Conservation (phyloP, 1,140 invertebrate species). For the Euschistus heros region DNA sequence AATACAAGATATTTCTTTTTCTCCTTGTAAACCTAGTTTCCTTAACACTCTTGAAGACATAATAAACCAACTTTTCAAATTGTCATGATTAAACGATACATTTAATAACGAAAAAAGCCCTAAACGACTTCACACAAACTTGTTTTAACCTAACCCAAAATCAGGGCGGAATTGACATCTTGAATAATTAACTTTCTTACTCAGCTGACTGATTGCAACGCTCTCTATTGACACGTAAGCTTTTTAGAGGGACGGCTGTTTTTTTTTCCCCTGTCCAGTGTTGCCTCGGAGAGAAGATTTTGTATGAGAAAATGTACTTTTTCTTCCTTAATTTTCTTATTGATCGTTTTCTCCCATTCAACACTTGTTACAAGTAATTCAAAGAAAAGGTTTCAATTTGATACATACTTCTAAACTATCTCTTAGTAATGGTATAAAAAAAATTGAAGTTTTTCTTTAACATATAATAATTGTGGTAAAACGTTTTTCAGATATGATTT, state of each 20-base stretch:
- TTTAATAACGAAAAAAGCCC: neutral
- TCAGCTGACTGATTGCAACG: slow-evolving; percentile 7
- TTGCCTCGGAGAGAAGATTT: no score
- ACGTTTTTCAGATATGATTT: no score
- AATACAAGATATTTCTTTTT: slow-evolving; percentile 29
- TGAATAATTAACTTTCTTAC: neutral
- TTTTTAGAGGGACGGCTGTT: neutral
- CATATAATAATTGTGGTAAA: no score
- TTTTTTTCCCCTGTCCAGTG: no score
- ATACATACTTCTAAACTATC: no score
- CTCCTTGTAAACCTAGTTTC: slow-evolving; percentile 32
- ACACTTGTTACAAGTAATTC: no score
- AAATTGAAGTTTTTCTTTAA: no score
- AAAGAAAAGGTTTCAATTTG: no score
- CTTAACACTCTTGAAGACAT: slow-evolving; percentile 33
- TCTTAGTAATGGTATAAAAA: no score
- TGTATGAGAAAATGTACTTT: no score
- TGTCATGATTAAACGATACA: neutral
- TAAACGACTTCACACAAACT: neutral
- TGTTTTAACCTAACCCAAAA: neutral
- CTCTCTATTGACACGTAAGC: neutral
- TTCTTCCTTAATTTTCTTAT: no score
- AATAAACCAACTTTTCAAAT: slow-evolving; percentile 5
- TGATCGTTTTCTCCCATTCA: no score
- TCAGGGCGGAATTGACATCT: slow-evolving; percentile 4